Conservation (phyloP, 2,797 vertebrate genomes). For the Labeo calbasu region DNA sequence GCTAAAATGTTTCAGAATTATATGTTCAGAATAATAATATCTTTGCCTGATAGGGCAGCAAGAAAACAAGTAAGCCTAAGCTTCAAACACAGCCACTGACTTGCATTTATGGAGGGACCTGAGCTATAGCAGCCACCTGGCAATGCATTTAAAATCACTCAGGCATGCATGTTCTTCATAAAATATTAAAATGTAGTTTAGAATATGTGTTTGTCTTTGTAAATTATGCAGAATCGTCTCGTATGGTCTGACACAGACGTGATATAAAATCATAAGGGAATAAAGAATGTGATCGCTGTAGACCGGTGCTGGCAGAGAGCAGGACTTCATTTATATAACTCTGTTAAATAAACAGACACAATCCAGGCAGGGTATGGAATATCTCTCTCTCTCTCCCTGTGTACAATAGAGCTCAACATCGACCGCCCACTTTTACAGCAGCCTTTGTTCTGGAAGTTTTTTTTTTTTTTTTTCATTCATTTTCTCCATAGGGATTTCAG, state of each 20-base stretch:
- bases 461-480: not conserved
- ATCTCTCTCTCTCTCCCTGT: not conserved
- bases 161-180: not conserved
- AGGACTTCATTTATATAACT: constrained; percentile 44
- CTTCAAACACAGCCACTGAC: not conserved
- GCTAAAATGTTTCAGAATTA: too few species aligned
- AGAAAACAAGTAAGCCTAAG: not conserved
- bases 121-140: not conserved
- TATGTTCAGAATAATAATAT: too few species aligned
- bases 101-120: not conserved
- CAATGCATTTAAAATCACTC: not conserved
- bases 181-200: not conserved
- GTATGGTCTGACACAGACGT: not conserved
- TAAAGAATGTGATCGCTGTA: constrained; percentile 32
- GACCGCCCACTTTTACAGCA: constrained; percentile 22
- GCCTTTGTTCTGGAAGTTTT: not conserved
- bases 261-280: constrained; percentile 19
- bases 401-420: constrained; percentile 16
- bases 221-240: not conserved
- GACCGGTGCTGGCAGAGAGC: constrained; percentile 20
- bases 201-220: not conserved
- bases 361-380: constrained; percentile 41
- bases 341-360: constrained; percentile 51
- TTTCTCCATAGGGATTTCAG: constrained; percentile 20
- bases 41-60: not conserved